These are phyloP conservation scores for Chrysaora quinquecirrha DNA, from an alignment of 30 jellyfish, hydroid and myxozoan genomes.

Conservation along the genomic window DNA sequence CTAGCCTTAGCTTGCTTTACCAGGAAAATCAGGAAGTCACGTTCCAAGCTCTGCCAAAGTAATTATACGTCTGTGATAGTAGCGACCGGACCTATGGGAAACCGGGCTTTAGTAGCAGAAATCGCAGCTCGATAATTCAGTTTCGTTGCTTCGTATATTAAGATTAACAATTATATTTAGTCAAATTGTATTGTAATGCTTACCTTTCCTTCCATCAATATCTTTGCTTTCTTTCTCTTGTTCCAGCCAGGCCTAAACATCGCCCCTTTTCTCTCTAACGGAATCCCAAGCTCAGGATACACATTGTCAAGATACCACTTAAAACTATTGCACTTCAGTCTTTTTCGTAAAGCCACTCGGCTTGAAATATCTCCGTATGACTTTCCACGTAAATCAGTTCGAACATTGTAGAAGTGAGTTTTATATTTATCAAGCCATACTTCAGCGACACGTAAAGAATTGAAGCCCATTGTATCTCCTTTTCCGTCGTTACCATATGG, in stretches of 20 bases:
- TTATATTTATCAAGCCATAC: constrained; percentile 89
- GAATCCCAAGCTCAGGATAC: constrained; percentile 85
- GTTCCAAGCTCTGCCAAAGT: no score
- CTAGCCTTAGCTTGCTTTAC: no score
- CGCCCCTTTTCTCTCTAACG: constrained; percentile 79
- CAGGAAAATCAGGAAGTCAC: no score
- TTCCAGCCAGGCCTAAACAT: constrained; percentile 27
- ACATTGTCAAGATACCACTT: constrained; percentile 77
- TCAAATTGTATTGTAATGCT: no score
- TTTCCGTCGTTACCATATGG: constrained; percentile 81
- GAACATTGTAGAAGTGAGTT: constrained; percentile 69
- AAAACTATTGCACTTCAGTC: constrained; percentile 73
- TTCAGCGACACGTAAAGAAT: constrained; percentile 84
- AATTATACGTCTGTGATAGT: no score
- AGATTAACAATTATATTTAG: no score
- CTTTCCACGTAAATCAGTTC: constrained; percentile 59
- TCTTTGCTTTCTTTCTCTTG: constrained; percentile 54
- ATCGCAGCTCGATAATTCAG: no score
- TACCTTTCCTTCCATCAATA: constrained; percentile 48
- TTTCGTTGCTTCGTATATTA: no score
- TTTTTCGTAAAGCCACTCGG: constrained; percentile 57
- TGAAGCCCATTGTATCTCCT: constrained; percentile 75
- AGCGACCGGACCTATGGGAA: no score
- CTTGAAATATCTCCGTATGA: constrained; percentile 56
- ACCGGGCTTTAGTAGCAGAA: no score